A percentile compares a stretch with the other conserved stretches of the same genome.
Conservation (phyloP, 2,797 vertebrate genomes). For the Alca torda region DNA sequence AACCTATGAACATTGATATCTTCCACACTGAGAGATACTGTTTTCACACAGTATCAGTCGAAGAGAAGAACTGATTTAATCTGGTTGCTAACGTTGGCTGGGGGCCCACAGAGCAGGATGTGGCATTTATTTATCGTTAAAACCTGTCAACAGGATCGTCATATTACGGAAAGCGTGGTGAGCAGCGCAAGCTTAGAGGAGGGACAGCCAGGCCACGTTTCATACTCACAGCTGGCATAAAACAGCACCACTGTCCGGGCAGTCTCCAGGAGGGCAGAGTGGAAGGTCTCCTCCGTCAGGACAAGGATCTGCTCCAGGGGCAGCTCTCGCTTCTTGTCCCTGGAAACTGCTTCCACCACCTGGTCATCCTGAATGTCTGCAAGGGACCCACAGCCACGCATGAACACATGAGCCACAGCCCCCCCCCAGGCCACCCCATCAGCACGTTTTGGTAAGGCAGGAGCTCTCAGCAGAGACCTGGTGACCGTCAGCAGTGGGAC, state of each 20-base stretch:
- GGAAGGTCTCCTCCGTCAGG: constrained; percentile 85
- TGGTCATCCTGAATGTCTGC: constrained; percentile 90
- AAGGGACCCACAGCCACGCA: not conserved
- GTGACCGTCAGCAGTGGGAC: not conserved
- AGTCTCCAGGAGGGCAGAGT: constrained; percentile 60
- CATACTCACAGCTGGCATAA: constrained; percentile 88
- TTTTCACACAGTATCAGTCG: not conserved
- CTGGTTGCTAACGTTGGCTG: not conserved
- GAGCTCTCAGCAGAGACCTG: not conserved
- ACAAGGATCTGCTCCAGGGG: constrained; percentile 79
- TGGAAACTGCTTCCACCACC: constrained; percentile 83
- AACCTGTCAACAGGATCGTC: not conserved
- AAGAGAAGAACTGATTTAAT: not conserved
- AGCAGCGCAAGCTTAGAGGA: not conserved
- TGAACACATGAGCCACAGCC: not conserved
- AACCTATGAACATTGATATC: not conserved
- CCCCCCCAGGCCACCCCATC: not conserved
- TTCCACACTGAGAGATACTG: not conserved
- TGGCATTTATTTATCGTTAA: not conserved
- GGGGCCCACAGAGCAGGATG: not conserved
- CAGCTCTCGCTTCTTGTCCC: constrained; percentile 76
- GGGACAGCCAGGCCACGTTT: not conserved
- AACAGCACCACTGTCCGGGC: constrained; percentile 84
- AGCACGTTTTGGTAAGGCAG: not conserved
- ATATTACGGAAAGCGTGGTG: fast-evolving